Conservation (phyloP, 2,797 vertebrate species). For the Tiaroga cobitis region DNA sequence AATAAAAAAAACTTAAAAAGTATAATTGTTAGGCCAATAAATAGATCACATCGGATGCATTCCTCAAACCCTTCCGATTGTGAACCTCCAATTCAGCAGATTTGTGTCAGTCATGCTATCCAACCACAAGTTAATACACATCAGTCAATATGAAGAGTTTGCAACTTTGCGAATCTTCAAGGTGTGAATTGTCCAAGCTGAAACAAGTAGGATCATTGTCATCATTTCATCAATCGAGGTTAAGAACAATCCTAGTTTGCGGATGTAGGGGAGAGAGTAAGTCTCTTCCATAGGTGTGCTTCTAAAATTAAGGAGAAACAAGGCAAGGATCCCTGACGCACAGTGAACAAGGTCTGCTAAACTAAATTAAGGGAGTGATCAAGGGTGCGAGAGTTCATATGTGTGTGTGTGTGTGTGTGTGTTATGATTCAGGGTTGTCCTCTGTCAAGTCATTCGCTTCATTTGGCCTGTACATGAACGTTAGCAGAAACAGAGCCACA, state of each 20-base stretch:
- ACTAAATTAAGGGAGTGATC: not conserved
- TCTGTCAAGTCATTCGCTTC: constrained; percentile 66
- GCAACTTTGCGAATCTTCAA: constrained; percentile 7
- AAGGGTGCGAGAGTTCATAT: constrained; percentile 40
- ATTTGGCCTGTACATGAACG: constrained; percentile 90
- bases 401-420: constrained; percentile 7
- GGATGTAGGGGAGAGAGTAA: not conserved
- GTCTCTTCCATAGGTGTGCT: constrained; percentile 15
- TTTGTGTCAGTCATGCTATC: not conserved
- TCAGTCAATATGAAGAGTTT: not conserved
- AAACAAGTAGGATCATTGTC: not conserved
- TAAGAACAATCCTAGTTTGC: not conserved
- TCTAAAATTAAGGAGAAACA: constrained; percentile 26
- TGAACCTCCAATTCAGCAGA: not conserved
- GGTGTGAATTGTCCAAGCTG: not conserved
- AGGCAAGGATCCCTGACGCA: constrained; percentile 49
- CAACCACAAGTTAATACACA: not conserved
- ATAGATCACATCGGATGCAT: not conserved
- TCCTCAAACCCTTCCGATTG: not conserved
- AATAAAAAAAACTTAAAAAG: not conserved
- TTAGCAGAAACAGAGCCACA: constrained; percentile 94
- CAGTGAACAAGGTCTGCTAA: constrained; percentile 56
- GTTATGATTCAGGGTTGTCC: constrained; percentile 64
- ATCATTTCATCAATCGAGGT: not conserved
- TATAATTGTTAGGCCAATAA: constrained; percentile 21